phyloP scores from a whole-genome alignment of 1,140 invertebrate species.

The Drosophila equinoxialis region DNA sequence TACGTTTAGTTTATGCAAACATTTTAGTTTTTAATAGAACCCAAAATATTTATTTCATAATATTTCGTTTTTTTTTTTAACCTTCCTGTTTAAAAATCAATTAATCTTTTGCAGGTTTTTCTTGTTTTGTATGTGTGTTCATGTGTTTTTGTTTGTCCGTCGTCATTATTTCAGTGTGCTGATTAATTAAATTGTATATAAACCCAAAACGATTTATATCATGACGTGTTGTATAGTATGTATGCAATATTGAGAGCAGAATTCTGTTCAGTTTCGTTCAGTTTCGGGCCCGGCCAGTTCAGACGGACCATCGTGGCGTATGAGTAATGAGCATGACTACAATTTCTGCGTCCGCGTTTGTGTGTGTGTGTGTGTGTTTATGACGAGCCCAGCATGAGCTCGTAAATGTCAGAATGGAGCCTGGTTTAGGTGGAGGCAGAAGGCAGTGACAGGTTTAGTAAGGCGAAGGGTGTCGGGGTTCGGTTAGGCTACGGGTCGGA shows the following conservation, averaged over 20 bases:
- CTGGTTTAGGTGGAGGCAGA: slow-evolving; percentile 10
- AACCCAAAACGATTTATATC: slow-evolving; percentile 58
- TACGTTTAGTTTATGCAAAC: too few species aligned
- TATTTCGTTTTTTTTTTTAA: neutral
- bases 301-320: slow-evolving; percentile 51
- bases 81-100: slow-evolving; percentile 25
- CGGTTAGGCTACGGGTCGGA: neutral
- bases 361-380: slow-evolving; percentile 47
- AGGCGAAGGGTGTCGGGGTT: neutral
- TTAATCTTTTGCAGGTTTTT: slow-evolving; percentile 16
- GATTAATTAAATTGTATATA: slow-evolving; percentile 67
- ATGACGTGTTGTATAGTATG: slow-evolving; percentile 15
- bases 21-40: too few species aligned
- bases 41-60: neutral
- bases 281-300: neutral
- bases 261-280: neutral
- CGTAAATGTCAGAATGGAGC: slow-evolving; percentile 42
- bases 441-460: neutral
- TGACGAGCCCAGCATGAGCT: slow-evolving; percentile 24
- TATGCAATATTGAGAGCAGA: neutral
- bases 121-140: slow-evolving; percentile 20
- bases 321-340: slow-evolving; percentile 65
- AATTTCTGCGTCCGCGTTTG: slow-evolving; percentile 1
- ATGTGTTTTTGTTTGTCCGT: slow-evolving; percentile 6
- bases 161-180: slow-evolving; percentile 42